phyloP scores from a whole-genome alignment of 1,140 invertebrate genomes.

The Amphibalanus amphitrite region DNA sequence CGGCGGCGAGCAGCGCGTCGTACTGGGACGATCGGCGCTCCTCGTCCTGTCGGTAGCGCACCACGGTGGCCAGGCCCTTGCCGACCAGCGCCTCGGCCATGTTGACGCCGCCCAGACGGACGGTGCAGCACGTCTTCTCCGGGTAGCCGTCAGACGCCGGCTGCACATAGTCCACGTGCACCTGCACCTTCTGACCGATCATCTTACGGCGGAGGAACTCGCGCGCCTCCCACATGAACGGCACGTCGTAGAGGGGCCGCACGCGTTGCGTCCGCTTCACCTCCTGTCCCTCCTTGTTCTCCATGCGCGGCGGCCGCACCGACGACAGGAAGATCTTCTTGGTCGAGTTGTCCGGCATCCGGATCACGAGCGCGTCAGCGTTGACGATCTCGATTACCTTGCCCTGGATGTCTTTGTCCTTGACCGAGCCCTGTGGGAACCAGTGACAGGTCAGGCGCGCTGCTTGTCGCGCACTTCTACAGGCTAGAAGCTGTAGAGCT shows the following conservation, averaged over 20 bases:
- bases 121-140: slow-evolving; percentile 89
- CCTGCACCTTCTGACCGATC: slow-evolving; percentile 86
- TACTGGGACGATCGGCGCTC: slow-evolving; percentile 89
- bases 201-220: slow-evolving; percentile 93
- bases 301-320: slow-evolving; percentile 56
- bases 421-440: slow-evolving; percentile 39
- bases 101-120: slow-evolving; percentile 70
- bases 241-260: slow-evolving; percentile 87
- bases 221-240: slow-evolving; percentile 93
- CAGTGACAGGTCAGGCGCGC: slow-evolving; percentile 16
- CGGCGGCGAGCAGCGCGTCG: slow-evolving; percentile 81
- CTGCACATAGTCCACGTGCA: slow-evolving; percentile 90
- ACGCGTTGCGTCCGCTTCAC: slow-evolving; percentile 43
- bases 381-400: slow-evolving; percentile 84
- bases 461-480: no score
- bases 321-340: slow-evolving; percentile 94
- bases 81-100: slow-evolving; percentile 82
- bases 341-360: slow-evolving; percentile 49
- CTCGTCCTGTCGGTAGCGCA: slow-evolving; percentile 84
- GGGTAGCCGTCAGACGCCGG: slow-evolving; percentile 80
- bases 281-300: slow-evolving; percentile 21
- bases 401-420: slow-evolving; percentile 67
- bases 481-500: no score
- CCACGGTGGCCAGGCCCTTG: slow-evolving; percentile 80
- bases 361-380: slow-evolving; percentile 79